Evolutionary conservation across 2,888 invertebrate genomes (phyloP).

Genomic region (Syritta pipiens): DNA sequence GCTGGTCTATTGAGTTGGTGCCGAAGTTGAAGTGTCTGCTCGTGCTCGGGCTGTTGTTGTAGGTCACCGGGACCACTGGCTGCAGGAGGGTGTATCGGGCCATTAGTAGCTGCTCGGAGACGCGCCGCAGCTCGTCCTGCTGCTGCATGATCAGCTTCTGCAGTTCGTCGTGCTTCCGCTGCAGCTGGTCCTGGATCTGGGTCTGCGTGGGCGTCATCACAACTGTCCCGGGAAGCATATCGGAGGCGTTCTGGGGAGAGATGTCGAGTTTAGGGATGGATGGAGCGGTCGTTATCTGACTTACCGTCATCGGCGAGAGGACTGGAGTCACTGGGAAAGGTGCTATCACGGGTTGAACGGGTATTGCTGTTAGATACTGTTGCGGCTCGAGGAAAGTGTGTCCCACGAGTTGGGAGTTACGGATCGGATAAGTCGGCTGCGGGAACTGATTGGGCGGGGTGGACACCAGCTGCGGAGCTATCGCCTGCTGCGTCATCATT

Average conservation of each 20-base stretch:
- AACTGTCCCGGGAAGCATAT: conserved; percentile 76
- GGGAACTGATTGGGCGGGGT: conserved; percentile 78
- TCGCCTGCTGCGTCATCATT: conserved; percentile 53
- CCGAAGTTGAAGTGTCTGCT: conserved; percentile 71
- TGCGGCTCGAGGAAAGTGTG: conserved; percentile 79
- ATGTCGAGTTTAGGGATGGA: background rate
- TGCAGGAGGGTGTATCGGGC: conserved; percentile 87
- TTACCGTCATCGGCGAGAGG: conserved; percentile 74
- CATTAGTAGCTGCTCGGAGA: conserved; percentile 92
- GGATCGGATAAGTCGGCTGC: conserved; percentile 81
- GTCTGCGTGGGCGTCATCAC: conserved; percentile 82
- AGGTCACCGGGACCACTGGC: conserved; percentile 74
- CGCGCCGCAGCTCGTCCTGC: conserved; percentile 90
- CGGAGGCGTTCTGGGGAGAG: conserved; percentile 70
- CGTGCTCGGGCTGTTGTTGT: conserved; percentile 66
- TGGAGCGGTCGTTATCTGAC: background rate
- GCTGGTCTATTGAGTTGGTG: conserved; percentile 41
- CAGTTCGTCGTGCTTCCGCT: conserved; percentile 91
- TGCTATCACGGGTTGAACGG: conserved; percentile 82
- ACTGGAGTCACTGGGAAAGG: conserved; percentile 80
- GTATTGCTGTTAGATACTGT: conserved; percentile 82
- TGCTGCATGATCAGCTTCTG: conserved; percentile 91
- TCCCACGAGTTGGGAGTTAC: conserved; percentile 73
- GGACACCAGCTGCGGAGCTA: conserved; percentile 69
- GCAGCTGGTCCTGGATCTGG: conserved; percentile 86